Evolutionary conservation across 2,888 invertebrate species (phyloP), one percentile per base, ranked within the genome.

Genomic region (Acrobeloides nanus): DNA sequence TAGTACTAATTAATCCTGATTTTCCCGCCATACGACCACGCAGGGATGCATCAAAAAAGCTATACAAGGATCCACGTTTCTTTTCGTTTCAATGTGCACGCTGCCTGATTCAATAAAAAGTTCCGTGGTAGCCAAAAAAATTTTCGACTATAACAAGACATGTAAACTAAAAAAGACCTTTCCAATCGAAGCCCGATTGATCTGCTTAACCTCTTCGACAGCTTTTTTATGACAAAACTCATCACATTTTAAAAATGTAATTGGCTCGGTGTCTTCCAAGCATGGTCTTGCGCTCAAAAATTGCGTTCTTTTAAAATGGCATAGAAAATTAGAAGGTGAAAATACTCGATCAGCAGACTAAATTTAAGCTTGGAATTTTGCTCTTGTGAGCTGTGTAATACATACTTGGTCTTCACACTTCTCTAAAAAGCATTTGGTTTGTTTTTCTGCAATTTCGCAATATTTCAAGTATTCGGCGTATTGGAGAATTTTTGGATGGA

Each of bases 311-410:
- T 68, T 69, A 54, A 70, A 70, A 31, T 59, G 45, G 41, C 70
- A 70, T 6, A 70, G 46, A 45, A 70, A 72, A 51, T 70, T 70
- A 6, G 70, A 66, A 3, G 70, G 70, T 0, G 68, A 68, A 44
- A 71, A 70, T 6, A 66, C 64, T 18, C 62, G 59, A 46, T 68
- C 68, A 5, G 70, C 68, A 1, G 60, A 54, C 67, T 69, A 45
- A 42, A 60, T 47, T 10, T 17, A 53, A 38, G 17, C 15, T 43
- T 20, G 5, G 34, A n/a, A n/a, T n/a, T 2, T 38, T 42, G 5
- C 5, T 35, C 4, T 6, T 15, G 23, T 42, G 1, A 7, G n/a
- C n/a, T n/a, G 10, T 17, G 12, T 15, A 2, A 12, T 40, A 8
- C 55, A 45, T 23, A 69, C 68, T 53, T 54, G 51, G 46, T 70